Base-by-base conservation (phyloP, 1,140 invertebrate genomes). In the Aphelenchoides besseyi region DNA sequence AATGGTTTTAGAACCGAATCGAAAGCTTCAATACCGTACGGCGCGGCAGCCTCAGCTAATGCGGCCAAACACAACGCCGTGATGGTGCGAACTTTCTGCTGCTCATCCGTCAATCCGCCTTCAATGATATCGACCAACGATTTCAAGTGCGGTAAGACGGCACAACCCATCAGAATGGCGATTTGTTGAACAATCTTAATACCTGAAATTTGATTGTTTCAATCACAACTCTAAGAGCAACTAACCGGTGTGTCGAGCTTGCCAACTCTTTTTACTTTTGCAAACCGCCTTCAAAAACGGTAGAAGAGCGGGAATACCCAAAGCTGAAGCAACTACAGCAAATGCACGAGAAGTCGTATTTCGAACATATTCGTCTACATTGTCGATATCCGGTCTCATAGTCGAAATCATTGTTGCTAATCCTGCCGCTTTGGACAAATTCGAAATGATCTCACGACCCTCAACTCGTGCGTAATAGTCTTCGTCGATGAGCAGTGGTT, bases 161-260 rank as follows among this genome's bases (percentile, higher is more conserved):
- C 97, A 86, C 97, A 99, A 0, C 97, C 97, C 96, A 99, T 98
- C 0, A 99, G 87, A 82, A 99, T 99, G 37, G 96, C 94, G 74
- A 99, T 98, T 87, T 99, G 97, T 85, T 99, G 97, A 0, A 99
- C 96, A 85, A 99, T 99, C 87, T 99, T 99, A 62, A 99, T 99
- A 84, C 88, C 80, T 82, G 32, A 67, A 79, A 70, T 16, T 28
- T 63, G 16, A 48, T 48, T 23, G 41, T 16, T 48, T 48, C 12
- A 48, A 48, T 12, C 12, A 48, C 12, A 23, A 48, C 12, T 68
- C 29, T 9, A 76, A 3, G 8, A 72, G 12, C 1, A 52, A 52
- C 73, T 70, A 26, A 80, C 94, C 97, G 1, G 97, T 99, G 85
- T 99, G 97, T 63, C 97, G 88, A 3, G 97, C 97, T 87, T 99